Conservation (phyloP, 2,888 invertebrate species). For the Dolichopus griseipennis region DNA sequence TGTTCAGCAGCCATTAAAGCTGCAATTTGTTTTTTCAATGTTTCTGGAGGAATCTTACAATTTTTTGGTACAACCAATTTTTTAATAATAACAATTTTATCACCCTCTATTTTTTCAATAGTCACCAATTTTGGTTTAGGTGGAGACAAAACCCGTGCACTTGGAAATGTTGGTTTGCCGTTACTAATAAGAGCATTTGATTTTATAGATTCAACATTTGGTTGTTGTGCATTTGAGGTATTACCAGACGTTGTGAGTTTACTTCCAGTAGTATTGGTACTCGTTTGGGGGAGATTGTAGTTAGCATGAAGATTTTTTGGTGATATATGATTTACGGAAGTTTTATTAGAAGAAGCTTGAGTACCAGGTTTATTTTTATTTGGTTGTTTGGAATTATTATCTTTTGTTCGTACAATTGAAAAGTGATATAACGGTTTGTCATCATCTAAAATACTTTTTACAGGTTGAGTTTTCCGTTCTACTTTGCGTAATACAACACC, state of each 20-base stretch:
- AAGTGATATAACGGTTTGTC: conserved; percentile 40
- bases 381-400: conserved; percentile 29
- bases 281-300: not conserved
- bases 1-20: conserved; percentile 4
- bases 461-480: conserved; percentile 37
- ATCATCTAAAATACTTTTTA: conserved; percentile 41
- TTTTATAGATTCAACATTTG: not conserved
- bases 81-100: conserved; percentile 44
- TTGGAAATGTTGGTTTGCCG: not conserved
- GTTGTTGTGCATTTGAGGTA: not conserved
- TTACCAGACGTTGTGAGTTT: not conserved
- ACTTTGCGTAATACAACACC: conserved; percentile 41
- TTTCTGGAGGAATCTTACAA: conserved; percentile 41
- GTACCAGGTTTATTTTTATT: conserved; percentile 27
- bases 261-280: not conserved
- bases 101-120: conserved; percentile 42
- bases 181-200: not conserved
- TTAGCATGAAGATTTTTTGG: not conserved
- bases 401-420: conserved; percentile 37
- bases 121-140: conserved; percentile 37
- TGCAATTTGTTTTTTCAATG: not conserved
- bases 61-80: conserved; percentile 42
- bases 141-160: conserved; percentile 20
- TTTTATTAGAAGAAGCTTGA: not conserved
- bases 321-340: not conserved